These are phyloP conservation scores for Amphipyra tragopoginis DNA, from an alignment of 2,888 invertebrate species.

Conservation along the genomic window DNA sequence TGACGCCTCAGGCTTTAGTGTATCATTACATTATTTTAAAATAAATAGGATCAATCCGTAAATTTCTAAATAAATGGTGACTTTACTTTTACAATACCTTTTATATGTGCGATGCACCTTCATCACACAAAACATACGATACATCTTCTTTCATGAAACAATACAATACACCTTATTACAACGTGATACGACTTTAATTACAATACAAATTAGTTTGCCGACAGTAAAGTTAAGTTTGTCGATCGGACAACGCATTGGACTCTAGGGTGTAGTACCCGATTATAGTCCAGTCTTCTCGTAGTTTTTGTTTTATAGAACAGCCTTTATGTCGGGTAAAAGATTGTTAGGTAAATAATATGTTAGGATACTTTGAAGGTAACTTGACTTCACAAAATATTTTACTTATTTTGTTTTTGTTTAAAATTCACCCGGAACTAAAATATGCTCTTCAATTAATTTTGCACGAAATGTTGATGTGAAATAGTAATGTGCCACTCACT, in stretches of 20 bases:
- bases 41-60: not conserved
- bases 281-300: conserved; percentile 58
- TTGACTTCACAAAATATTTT: no score
- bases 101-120: conserved; percentile 63
- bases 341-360: conserved; percentile 6
- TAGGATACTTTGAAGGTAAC: no score
- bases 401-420: no score
- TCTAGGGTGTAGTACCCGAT: conserved; percentile 59
- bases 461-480: no score
- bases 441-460: no score
- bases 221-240: conserved; percentile 48
- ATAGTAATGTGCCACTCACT: no score
- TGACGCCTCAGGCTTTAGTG: no score
- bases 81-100: conserved; percentile 59
- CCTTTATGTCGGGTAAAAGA: conserved; percentile 23
- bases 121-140: conserved; percentile 46
- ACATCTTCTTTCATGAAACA: not conserved
- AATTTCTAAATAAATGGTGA: conserved; percentile 20
- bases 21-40: no score
- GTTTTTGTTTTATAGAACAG: conserved; percentile 65
- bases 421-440: no score
- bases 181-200: conserved; percentile 1
- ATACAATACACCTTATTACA: conserved; percentile 5
- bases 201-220: not conserved
- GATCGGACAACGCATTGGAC: conserved; percentile 65